phyloP scores from a whole-genome alignment of 2,888 invertebrate genomes.

The Allacma fusca region DNA sequence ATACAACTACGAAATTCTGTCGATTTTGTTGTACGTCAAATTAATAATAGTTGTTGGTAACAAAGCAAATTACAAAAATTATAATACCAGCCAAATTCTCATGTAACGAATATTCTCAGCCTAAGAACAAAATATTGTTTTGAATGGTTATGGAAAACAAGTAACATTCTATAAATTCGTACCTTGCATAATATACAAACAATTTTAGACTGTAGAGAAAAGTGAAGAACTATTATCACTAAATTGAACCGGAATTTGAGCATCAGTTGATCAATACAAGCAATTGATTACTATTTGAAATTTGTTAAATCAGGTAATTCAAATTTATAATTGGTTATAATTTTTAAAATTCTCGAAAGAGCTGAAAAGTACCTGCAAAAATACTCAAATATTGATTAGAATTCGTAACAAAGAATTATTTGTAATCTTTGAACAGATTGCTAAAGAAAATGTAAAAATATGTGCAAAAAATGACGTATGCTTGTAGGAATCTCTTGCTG shows the following conservation, averaged over 20 bases:
- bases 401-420: not conserved
- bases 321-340: not conserved
- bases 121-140: constrained; percentile 1
- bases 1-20: too few relatives aligned
- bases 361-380: constrained; percentile 2
- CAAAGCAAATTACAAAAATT: too few relatives aligned
- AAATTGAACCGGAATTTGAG: too few relatives aligned
- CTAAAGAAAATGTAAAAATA: too few relatives aligned
- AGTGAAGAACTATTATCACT: too few relatives aligned
- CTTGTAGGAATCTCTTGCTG: not conserved
- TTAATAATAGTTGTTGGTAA: too few relatives aligned
- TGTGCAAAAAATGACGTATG: too few relatives aligned
- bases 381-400: constrained; percentile 17
- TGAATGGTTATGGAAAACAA: constrained; percentile 36
- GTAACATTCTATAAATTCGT: constrained; percentile 46
- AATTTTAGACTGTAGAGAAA: too few relatives aligned
- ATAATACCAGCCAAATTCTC: not conserved
- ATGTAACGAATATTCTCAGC: constrained; percentile 13
- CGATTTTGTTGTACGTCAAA: too few relatives aligned
- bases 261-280: too few relatives aligned
- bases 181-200: constrained; percentile 38
- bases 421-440: not conserved
- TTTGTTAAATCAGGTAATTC: too few relatives aligned
- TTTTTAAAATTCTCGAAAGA: not conserved
- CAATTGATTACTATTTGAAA: too few relatives aligned